Base-by-base conservation (phyloP, 2,113 vertebrate genomes). In the Halichoeres trimaculatus region DNA sequence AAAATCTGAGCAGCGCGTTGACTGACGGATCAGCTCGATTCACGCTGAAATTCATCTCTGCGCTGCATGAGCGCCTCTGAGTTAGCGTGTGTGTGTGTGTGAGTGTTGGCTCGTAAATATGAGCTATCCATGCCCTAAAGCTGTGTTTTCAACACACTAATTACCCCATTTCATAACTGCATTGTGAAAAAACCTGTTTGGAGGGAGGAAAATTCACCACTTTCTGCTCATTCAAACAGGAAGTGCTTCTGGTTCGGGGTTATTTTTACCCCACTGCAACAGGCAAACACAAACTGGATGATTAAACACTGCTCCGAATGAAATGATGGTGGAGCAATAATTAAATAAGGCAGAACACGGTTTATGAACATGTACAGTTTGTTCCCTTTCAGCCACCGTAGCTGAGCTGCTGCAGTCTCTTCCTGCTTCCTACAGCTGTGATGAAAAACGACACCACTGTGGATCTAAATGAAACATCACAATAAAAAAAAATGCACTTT, bases 21-120 rank as follows among this genome's bases (percentile, higher is more conserved):
- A 84, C 10, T 75, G 70, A 78, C 76, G 59, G 76, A 61, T 14
- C 12, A 74, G 55, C 26, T 63, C 41, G 47, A 10, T 64, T 30
- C 22, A 1, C 43, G 17, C 43, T 57, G 1, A 61, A 45, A 2
- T 26, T 19, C 24, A 51, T 45, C 6, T 2, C n/a, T 63, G 79
- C 67, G 0, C 23, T 54, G n/a, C 23, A 5, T 22, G 55, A 36
- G 30, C 0, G 13, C 17, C 26, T 66, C 0, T 10, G 30, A 30
- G 30, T 7, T 41, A 23, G 23, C 24, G 54, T 51, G 23, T 51
- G 26, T 65, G 34, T 7, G 51, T 35, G 23, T 36, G 54, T 51
- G 23, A 40, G 26, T 65, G 34, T 13, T 17, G 30, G 26, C 2
- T 1, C 30, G 34, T 50, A 38, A 62, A 63, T 58, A 54, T 4